These are phyloP conservation scores for Slavum lentiscoides DNA, from an alignment of 2,888 invertebrate species.

Conservation along the genomic window DNA sequence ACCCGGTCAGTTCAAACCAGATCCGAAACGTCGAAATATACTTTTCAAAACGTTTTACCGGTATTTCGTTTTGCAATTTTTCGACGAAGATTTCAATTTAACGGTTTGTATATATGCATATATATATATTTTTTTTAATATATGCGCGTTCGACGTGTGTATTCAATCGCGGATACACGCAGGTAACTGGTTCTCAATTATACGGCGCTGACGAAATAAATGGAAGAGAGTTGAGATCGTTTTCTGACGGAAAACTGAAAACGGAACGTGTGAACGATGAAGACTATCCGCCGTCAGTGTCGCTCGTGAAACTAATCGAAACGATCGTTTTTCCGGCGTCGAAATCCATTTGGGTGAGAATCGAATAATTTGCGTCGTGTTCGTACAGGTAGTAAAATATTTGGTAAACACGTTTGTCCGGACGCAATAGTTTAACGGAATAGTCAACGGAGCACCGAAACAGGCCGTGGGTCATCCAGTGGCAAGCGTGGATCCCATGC, in stretches of 20 bases:
- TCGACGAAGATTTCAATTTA: background rate
- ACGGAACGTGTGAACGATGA: background rate
- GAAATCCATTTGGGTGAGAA: conserved; percentile 7
- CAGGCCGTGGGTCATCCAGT: conserved; percentile 26
- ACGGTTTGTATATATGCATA: background rate
- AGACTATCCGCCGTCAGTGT: background rate
- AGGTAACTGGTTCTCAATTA: conserved; percentile 22
- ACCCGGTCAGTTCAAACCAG: background rate
- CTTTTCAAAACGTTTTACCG: conserved; percentile 4
- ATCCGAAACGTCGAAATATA: background rate
- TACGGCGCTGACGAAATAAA: background rate
- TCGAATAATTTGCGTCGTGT: background rate
- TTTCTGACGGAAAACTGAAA: conserved; percentile 13
- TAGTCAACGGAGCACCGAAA: background rate
- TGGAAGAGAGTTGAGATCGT: background rate
- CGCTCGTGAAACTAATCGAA: background rate
- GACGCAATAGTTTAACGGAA: background rate
- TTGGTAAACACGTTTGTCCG: background rate
- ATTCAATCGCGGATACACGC: too few species aligned
- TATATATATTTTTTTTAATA: too few species aligned
- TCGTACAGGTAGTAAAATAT: background rate
- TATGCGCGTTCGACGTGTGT: too few species aligned
- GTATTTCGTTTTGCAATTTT: conserved; percentile 32
- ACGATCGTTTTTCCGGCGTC: background rate
- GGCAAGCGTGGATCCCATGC: background rate